Evolutionary conservation across 2,888 invertebrate species (phyloP).

Genomic region (Petrophora chlorosata): DNA sequence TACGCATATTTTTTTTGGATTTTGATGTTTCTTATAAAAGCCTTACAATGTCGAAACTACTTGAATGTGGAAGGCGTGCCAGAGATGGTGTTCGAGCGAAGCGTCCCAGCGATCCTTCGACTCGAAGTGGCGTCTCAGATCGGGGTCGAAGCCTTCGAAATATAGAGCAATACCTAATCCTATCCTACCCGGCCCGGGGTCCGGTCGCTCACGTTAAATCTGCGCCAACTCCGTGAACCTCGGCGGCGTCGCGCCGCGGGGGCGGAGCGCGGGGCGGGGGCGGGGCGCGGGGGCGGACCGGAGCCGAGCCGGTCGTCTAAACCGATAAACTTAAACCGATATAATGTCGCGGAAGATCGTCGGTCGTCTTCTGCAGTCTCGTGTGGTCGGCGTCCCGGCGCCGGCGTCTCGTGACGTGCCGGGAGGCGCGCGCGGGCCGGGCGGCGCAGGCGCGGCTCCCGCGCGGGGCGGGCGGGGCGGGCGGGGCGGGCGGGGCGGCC

Average conservation of each 20-base stretch:
- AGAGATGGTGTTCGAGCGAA: slow-evolving; percentile 6
- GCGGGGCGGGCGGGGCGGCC: slow-evolving; percentile 30
- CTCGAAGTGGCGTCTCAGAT: slow-evolving; percentile 6
- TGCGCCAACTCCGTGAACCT: not conserved
- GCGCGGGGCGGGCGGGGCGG: slow-evolving; percentile 31
- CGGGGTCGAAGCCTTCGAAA: not conserved
- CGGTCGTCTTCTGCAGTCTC: not conserved
- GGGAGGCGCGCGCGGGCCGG: slow-evolving; percentile 33
- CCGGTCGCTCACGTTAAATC: slow-evolving; percentile 5
- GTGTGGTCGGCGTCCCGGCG: not conserved
- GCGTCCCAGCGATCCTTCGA: slow-evolving; percentile 10
- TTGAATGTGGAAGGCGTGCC: slow-evolving; percentile 18
- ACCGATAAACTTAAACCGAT: slow-evolving; percentile 21
- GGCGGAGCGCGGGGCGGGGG: too few relatives aligned
- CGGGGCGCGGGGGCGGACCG: too few relatives aligned
- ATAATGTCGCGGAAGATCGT: slow-evolving; percentile 11
- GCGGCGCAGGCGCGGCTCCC: slow-evolving; percentile 37
- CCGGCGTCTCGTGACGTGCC: slow-evolving; percentile 7
- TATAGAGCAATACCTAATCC: slow-evolving; percentile 5
- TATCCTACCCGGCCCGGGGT: slow-evolving; percentile 16
- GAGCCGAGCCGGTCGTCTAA: slow-evolving; percentile 3
- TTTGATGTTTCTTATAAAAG: slow-evolving; percentile 27
- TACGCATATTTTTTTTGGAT: slow-evolving; percentile 14
- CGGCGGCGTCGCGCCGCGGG: too few relatives aligned
- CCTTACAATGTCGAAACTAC: slow-evolving; percentile 26